Conservation (phyloP, 2,113 vertebrate species). For the Pelusios castaneus region DNA sequence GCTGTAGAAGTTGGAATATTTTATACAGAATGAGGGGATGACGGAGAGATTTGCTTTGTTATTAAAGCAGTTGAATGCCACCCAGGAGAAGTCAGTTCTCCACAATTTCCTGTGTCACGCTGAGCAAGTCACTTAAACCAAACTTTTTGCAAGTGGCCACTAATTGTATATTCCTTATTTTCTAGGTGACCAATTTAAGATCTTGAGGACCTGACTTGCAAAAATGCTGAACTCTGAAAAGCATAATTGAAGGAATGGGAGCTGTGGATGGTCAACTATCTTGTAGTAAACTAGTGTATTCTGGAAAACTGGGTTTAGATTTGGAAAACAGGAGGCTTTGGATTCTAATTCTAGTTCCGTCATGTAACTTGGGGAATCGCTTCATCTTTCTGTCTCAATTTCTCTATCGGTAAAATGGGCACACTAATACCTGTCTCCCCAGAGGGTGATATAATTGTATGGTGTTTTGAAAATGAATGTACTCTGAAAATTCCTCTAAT, state of each 20-base stretch:
- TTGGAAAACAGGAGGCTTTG: slow-evolving; percentile 18
- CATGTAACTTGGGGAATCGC: not conserved
- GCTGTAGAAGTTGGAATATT: not conserved
- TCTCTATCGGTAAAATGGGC: not conserved
- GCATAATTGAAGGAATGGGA: not conserved
- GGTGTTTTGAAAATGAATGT: not conserved
- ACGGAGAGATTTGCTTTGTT: not conserved
- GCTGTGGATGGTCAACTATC: not conserved
- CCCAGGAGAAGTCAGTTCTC: not conserved
- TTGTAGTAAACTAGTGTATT: not conserved
- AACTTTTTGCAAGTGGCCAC: not conserved
- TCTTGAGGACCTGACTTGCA: not conserved
- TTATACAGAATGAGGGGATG: not conserved
- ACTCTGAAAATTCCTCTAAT: not conserved
- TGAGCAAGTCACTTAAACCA: not conserved
- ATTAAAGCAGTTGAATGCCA: not conserved
- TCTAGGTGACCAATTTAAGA: not conserved
- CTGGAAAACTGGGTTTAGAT: slow-evolving; percentile 23
- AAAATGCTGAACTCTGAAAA: not conserved
- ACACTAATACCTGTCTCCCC: not conserved
- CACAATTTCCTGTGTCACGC: not conserved
- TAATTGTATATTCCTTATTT: not conserved
- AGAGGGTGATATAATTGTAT: not conserved
- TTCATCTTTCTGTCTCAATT: slow-evolving; percentile 18
- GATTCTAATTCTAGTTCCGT: not conserved